phyloP scores from a whole-genome alignment of 2,113 vertebrate genomes.

The Chaetodon trifascialis region DNA sequence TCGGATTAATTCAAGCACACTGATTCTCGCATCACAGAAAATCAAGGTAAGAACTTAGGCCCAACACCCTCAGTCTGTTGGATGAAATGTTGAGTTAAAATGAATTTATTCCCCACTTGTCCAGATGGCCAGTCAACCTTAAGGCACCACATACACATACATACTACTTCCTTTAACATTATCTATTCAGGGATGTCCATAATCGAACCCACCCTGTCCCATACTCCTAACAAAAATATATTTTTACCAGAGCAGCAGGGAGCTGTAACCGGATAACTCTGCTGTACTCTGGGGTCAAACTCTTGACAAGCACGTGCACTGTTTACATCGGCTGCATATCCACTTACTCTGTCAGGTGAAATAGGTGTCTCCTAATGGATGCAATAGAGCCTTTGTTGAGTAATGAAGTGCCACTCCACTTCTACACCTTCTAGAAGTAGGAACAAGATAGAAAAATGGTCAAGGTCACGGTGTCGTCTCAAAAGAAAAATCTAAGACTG shows the following conservation, averaged over 20 bases:
- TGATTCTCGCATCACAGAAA: background rate
- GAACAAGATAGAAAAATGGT: background rate
- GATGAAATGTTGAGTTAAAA: background rate
- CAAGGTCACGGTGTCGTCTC: conserved; percentile 1
- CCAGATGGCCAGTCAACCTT: conserved; percentile 2
- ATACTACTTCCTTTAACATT: background rate
- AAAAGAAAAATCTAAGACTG: background rate
- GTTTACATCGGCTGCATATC: background rate
- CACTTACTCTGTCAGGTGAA: conserved; percentile 10
- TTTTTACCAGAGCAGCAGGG: background rate
- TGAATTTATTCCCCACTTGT: background rate
- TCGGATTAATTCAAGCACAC: too few species aligned
- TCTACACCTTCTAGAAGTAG: conserved; percentile 2
- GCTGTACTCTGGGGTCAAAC: background rate
- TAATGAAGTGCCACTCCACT: conserved; percentile 20
- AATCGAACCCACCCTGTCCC: background rate
- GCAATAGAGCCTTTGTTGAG: background rate
- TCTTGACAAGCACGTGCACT: background rate
- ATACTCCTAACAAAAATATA: background rate
- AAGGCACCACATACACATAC: background rate
- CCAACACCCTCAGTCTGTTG: background rate
- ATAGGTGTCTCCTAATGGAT: background rate
- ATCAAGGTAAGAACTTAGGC: background rate
- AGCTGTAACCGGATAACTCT: background rate
- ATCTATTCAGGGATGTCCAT: background rate